phyloP scores from a whole-genome alignment of 2,888 invertebrate species.

The Petrolisthes manimaculis region DNA sequence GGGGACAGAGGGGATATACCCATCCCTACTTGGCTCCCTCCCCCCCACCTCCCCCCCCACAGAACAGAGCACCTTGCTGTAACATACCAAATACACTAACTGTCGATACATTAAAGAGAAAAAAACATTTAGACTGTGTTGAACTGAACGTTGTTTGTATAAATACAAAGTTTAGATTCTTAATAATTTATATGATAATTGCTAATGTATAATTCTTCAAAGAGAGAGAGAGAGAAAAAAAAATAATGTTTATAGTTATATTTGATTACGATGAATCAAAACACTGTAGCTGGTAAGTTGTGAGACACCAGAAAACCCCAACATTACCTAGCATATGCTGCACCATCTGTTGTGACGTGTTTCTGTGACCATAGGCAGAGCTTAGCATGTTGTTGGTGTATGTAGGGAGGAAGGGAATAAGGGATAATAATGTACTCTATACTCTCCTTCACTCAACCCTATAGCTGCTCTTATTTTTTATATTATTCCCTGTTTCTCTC shows the following conservation, averaged over 20 bases:
- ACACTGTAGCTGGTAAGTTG: constrained; percentile 45
- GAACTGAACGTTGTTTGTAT: constrained; percentile 57
- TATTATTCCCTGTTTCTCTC: neutral
- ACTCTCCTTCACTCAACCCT: neutral
- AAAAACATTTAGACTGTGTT: constrained; percentile 51
- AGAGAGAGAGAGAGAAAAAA: constrained; percentile 13
- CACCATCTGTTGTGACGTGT: constrained; percentile 50
- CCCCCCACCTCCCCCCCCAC: constrained; percentile 46
- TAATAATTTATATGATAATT: constrained; percentile 60
- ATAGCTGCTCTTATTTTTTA: neutral
- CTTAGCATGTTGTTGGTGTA: constrained; percentile 22
- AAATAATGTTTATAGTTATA: constrained; percentile 52
- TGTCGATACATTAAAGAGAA: constrained; percentile 48
- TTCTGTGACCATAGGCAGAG: constrained; percentile 51
- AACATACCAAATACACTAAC: constrained; percentile 54
- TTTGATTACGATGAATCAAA: constrained; percentile 59
- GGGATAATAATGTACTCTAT: neutral
- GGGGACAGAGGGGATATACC: constrained; percentile 24
- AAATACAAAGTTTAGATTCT: constrained; percentile 59
- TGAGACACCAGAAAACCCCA: neutral
- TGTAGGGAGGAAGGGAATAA: constrained; percentile 36
- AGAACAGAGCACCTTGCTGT: constrained; percentile 51
- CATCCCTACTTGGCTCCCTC: constrained; percentile 20
- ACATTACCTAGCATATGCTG: constrained; percentile 39
- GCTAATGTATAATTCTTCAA: constrained; percentile 49